These are phyloP conservation scores for Epistrophella euchroma DNA, from an alignment of 2,888 invertebrate genomes.

Conservation along the genomic window DNA sequence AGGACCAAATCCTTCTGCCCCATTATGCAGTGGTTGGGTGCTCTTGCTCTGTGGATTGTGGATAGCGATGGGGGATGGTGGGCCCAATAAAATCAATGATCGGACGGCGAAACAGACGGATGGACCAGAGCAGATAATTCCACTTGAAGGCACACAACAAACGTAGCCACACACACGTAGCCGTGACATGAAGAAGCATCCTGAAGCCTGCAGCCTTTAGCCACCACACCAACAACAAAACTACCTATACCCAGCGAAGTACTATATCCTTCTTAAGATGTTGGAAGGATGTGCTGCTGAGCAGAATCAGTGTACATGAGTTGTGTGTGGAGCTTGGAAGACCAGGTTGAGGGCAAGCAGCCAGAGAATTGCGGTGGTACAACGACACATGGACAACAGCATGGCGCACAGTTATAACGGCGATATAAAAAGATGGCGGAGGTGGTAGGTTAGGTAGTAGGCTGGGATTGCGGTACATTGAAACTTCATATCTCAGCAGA, in stretches of 20 bases:
- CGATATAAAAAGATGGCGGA: constrained; percentile 59
- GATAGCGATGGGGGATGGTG: constrained; percentile 18
- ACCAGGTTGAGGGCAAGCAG: constrained; percentile 63
- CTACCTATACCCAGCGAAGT: constrained; percentile 51
- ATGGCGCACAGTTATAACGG: constrained; percentile 51
- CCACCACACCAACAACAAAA: constrained; percentile 22
- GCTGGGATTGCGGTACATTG: constrained; percentile 70
- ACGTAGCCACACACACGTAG: constrained; percentile 58
- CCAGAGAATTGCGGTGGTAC: constrained; percentile 63
- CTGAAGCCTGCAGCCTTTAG: constrained; percentile 22
- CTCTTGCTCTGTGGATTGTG: background rate
- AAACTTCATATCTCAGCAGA: constrained; percentile 77
- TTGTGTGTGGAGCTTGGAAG: constrained; percentile 34
- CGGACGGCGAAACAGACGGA: constrained; percentile 70
- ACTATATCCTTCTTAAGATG: constrained; percentile 69
- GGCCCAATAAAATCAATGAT: constrained; percentile 70
- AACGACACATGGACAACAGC: constrained; percentile 65
- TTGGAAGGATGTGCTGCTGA: constrained; percentile 51
- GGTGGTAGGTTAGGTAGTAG: constrained; percentile 14
- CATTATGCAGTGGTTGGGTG: constrained; percentile 52
- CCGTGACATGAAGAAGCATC: constrained; percentile 54
- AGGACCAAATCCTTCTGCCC: constrained; percentile 52
- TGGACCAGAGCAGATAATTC: constrained; percentile 72
- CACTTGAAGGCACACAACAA: constrained; percentile 72
- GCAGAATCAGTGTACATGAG: constrained; percentile 47